These are phyloP conservation scores for Asbolus verrucosus DNA, from an alignment of 1,140 invertebrate genomes.

Conservation along the genomic window DNA sequence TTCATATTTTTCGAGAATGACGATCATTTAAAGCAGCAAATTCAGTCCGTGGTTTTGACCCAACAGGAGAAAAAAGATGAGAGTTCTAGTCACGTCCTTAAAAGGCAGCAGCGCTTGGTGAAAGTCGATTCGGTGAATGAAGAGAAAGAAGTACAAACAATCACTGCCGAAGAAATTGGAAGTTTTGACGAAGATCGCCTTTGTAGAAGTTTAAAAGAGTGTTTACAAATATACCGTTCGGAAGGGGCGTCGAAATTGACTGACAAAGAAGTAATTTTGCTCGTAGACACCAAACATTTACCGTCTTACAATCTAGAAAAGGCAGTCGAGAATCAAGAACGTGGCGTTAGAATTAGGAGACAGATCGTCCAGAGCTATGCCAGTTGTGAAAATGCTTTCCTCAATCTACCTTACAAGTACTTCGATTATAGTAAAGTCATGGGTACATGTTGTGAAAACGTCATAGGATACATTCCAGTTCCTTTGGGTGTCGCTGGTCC, in stretches of 20 bases:
- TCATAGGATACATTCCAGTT: slow-evolving; percentile 95
- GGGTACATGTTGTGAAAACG: slow-evolving; percentile 98
- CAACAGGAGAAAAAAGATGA: slow-evolving; percentile 33
- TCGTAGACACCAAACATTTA: slow-evolving; percentile 84
- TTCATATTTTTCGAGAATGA: slow-evolving; percentile 92
- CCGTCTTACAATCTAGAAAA: slow-evolving; percentile 87
- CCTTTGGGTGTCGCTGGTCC: slow-evolving; percentile 94
- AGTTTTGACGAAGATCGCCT: neutral
- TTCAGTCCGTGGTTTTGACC: neutral
- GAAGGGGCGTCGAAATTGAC: slow-evolving; percentile 76
- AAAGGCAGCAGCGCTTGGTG: slow-evolving; percentile 22
- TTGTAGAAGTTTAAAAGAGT: slow-evolving; percentile 78
- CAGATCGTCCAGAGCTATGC: slow-evolving; percentile 69
- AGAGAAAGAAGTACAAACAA: slow-evolving; percentile 24
- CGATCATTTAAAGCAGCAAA: slow-evolving; percentile 68
- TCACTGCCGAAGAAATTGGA: slow-evolving; percentile 54
- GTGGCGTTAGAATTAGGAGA: slow-evolving; percentile 86
- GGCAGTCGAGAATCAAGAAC: slow-evolving; percentile 79
- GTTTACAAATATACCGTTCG: slow-evolving; percentile 79
- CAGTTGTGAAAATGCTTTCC: slow-evolving; percentile 66
- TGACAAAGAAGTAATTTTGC: slow-evolving; percentile 84
- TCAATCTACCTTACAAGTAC: slow-evolving; percentile 81
- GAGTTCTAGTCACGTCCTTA: slow-evolving; percentile 13
- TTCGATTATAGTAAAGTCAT: slow-evolving; percentile 90
- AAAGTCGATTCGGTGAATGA: slow-evolving; percentile 19